Percentiles rank a stretch among this genome's conserved stretches.
phyloP scores from a whole-genome alignment of 2,888 invertebrate genomes.

The Cataglyphis rosenhaueri region DNA sequence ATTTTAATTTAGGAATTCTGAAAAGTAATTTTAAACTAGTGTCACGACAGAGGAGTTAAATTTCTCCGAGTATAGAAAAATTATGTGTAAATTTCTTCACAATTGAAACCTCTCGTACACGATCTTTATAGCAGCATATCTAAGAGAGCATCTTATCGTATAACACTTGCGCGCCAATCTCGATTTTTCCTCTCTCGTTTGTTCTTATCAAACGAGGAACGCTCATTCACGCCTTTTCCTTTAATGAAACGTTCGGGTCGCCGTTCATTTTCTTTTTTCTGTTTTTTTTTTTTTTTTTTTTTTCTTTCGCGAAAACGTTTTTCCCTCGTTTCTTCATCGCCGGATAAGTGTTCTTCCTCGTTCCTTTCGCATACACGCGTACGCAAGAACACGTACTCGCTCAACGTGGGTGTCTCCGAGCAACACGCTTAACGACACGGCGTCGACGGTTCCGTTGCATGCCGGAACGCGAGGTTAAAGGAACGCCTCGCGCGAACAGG shows the following conservation, averaged over 20 bases:
- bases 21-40: neutral
- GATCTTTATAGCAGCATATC: neutral
- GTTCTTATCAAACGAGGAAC: slow-evolving; percentile 35
- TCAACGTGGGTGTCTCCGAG: slow-evolving; percentile 21
- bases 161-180: slow-evolving; percentile 7
- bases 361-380: slow-evolving; percentile 6
- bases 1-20: neutral
- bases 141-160: neutral
- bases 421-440: slow-evolving; percentile 41
- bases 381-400: neutral
- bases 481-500: slow-evolving; percentile 55
- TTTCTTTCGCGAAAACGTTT: slow-evolving; percentile 50
- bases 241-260: slow-evolving; percentile 28
- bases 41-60: neutral
- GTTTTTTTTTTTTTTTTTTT: slow-evolving; percentile 12
- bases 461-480: slow-evolving; percentile 56
- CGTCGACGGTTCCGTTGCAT: slow-evolving; percentile 58
- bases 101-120: neutral
- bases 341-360: slow-evolving; percentile 47
- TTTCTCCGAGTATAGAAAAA: neutral
- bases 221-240: slow-evolving; percentile 43
- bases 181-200: slow-evolving; percentile 7
- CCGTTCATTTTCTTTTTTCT: neutral
- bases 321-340: slow-evolving; percentile 46
- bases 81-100: slow-evolving; percentile 7